Evolutionary conservation across 2,113 vertebrate species (phyloP).

Genomic region (Chitala chitala): DNA sequence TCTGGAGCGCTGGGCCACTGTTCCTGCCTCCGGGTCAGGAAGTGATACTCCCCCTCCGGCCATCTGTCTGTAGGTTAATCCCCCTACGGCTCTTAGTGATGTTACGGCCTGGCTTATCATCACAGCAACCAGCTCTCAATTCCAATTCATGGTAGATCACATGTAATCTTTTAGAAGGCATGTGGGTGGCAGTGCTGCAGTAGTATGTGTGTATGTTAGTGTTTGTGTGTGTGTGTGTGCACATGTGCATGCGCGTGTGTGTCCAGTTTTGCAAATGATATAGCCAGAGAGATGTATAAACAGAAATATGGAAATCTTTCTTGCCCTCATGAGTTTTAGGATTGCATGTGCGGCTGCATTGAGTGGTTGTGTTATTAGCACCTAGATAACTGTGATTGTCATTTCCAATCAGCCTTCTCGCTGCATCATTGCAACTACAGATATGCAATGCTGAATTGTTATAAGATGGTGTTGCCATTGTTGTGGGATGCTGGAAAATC

Average conservation of each 20-base stretch:
- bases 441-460: background rate
- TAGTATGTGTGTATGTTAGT: background rate
- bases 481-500: background rate
- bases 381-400: background rate
- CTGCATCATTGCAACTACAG: background rate
- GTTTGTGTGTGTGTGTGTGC: background rate
- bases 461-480: background rate
- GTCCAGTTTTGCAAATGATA: too few species aligned
- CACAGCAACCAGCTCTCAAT: constrained; percentile 67
- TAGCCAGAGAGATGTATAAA: too few species aligned
- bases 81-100: constrained; percentile 66
- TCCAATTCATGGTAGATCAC: constrained; percentile 50
- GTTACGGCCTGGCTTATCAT: constrained; percentile 69
- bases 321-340: too few species aligned
- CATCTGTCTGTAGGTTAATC: constrained; percentile 73
- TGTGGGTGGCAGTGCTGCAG: constrained; percentile 32
- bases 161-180: constrained; percentile 53
- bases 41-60: constrained; percentile 53
- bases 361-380: background rate
- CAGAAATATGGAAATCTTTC: too few species aligned
- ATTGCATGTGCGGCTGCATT: too few species aligned
- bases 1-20: constrained; percentile 10
- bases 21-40: constrained; percentile 51
- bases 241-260: background rate
- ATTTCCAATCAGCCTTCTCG: background rate